A percentile compares a stretch with the other conserved stretches of the same genome.
Evolutionary conservation across 2,113 vertebrate species (phyloP).

Genomic region (Arothron firmamentum): DNA sequence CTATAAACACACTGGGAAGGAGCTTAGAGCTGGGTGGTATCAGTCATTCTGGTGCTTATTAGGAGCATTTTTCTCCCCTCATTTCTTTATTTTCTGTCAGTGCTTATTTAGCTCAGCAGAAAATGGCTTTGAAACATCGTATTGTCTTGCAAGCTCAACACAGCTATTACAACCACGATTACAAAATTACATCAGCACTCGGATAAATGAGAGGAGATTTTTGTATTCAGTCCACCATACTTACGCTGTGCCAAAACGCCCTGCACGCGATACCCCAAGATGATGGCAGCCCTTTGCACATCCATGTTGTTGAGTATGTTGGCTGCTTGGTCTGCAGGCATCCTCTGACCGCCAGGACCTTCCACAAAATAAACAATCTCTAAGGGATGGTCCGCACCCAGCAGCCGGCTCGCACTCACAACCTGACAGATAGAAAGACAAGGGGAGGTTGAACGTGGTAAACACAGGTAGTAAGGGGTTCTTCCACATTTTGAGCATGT

Average conservation of each 20-base stretch:
- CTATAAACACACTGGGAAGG: slow-evolving; percentile 41
- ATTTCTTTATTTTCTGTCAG: not conserved
- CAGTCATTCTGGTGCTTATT: slow-evolving; percentile 1
- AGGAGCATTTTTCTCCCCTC: not conserved
- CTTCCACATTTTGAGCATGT: too few relatives aligned
- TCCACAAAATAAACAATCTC: slow-evolving; percentile 96
- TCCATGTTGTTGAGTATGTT: slow-evolving; percentile 87
- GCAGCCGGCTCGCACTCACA: slow-evolving; percentile 81
- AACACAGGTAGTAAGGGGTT: too few relatives aligned
- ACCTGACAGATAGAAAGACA: slow-evolving; percentile 70
- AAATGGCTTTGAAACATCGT: not conserved
- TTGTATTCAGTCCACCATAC: slow-evolving; percentile 31
- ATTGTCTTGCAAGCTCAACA: too few relatives aligned
- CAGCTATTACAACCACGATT: too few relatives aligned
- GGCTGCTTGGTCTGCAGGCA: slow-evolving; percentile 81
- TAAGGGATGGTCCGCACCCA: slow-evolving; percentile 81
- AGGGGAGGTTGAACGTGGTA: not conserved
- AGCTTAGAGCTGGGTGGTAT: slow-evolving; percentile 1
- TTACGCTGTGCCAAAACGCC: slow-evolving; percentile 90
- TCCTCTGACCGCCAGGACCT: slow-evolving; percentile 80
- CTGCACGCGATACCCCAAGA: slow-evolving; percentile 93
- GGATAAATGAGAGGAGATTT: not conserved
- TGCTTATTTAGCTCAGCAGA: not conserved
- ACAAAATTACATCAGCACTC: not conserved
- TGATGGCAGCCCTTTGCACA: slow-evolving; percentile 91